phyloP scores from a whole-genome alignment of 2,113 vertebrate genomes.

The Amazona guildingii region DNA sequence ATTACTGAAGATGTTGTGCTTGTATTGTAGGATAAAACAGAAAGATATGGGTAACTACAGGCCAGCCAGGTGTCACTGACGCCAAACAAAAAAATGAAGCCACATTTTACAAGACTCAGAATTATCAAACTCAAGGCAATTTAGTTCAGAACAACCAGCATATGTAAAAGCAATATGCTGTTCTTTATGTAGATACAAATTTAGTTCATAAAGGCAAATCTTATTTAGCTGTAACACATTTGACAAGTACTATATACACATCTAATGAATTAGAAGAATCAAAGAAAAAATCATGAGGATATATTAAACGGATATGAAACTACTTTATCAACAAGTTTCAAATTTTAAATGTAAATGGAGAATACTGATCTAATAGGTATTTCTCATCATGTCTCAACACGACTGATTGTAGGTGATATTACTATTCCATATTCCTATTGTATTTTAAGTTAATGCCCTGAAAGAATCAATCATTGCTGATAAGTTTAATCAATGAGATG shows the following conservation, averaged over 20 bases:
- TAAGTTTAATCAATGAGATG: background rate
- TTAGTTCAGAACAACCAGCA: background rate
- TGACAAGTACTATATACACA: background rate
- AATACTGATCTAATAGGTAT: background rate
- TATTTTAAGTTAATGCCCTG: background rate
- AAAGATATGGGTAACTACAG: background rate
- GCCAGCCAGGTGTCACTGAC: background rate
- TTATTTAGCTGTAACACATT: background rate
- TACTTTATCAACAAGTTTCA: background rate
- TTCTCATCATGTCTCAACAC: background rate
- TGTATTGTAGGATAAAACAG: background rate
- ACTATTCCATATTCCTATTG: background rate
- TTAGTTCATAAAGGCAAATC: background rate
- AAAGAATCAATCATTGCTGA: background rate
- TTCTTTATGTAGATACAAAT: background rate
- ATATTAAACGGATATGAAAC: background rate
- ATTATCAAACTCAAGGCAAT: background rate
- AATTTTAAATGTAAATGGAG: background rate
- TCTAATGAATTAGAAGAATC: background rate
- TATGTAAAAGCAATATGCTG: background rate
- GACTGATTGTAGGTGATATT: background rate
- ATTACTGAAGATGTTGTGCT: background rate
- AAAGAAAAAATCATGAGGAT: background rate
- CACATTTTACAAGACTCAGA: background rate
- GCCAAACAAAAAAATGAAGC: background rate